Evolutionary conservation across 2,888 invertebrate species (phyloP), one percentile per base, ranked within the genome.

Genomic region (Hololepta plana): DNA sequence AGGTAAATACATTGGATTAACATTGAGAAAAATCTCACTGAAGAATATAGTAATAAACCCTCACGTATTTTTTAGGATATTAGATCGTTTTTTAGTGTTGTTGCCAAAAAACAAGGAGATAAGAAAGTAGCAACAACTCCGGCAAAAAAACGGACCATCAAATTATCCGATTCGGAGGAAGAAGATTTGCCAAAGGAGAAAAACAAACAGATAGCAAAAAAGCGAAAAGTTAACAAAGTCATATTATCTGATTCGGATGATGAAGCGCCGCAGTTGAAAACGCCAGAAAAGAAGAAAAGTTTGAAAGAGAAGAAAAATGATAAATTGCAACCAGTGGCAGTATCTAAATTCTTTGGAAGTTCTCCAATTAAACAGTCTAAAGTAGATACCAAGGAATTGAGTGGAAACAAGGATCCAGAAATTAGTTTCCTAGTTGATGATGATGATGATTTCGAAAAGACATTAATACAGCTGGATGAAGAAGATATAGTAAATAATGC

Each of bases 41-140:
- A n/a, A n/a, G n/a, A n/a, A n/a, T n/a, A n/a, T n/a, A n/a, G n/a
- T n/a, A n/a, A n/a, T n/a, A n/a, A n/a, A n/a, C n/a, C n/a, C n/a
- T n/a, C n/a, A n/a, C n/a, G n/a, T n/a, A n/a, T 30, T 34, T 56
- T 53, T 20, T 39, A 73, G 71, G 73, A 72, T 51, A 73, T 74
- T 31, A 55, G 72, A 43, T 64, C 64, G 23, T 73, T 55, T 46
- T 71, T 73, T 38, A 40, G 43, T 29, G 35, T 47, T 15, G 48
- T 40, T 2, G 35, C 46, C 1, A 50, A 48, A 27, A 50, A 49
- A 33, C 27, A 43, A 8, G 32, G 32, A 13, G 31, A 27, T 22
- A 26, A 24, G 13, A 33, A 38, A 9, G 29, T 32, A 5, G 24
- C 34, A 19, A 15, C 34, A 20, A 25, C 31, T 41, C 42, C 36